Conservation (phyloP, 2,888 invertebrate genomes). For the Tinea pellionella region DNA sequence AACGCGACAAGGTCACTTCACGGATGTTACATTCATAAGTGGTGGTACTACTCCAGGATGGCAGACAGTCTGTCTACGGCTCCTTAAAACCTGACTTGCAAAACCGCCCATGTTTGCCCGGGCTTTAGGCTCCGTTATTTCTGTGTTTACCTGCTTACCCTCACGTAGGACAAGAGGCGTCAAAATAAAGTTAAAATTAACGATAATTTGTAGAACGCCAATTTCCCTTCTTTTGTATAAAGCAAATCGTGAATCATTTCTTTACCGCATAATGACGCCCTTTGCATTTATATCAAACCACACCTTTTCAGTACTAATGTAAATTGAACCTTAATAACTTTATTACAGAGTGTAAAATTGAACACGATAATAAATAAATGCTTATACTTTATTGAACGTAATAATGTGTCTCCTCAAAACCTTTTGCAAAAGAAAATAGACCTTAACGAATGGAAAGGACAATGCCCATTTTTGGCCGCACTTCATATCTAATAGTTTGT, state of each 20-base stretch:
- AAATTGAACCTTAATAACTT: not conserved
- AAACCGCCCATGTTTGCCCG: too few species aligned
- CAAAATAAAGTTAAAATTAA: not conserved
- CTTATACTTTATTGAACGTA: not conserved
- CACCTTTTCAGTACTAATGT: not conserved
- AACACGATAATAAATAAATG: not conserved
- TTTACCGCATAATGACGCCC: not conserved
- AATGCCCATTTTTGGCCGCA: too few species aligned
- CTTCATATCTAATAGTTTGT: too few species aligned
- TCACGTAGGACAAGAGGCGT: not conserved
- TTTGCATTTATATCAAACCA: not conserved
- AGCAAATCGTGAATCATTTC: not conserved
- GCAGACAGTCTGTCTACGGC: too few species aligned
- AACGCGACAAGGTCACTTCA: too few species aligned
- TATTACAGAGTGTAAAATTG: not conserved
- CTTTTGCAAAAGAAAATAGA: not conserved
- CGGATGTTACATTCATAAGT: too few species aligned
- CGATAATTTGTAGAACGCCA: not conserved
- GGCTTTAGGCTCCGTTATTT: too few species aligned
- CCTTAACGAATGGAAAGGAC: not conserved
- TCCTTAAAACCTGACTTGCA: too few species aligned
- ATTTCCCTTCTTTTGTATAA: not conserved
- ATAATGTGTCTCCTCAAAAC: not conserved
- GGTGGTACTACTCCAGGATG: too few species aligned
- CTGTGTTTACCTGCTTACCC: too few species aligned